Evolutionary conservation across 2,797 vertebrate genomes (phyloP).

Genomic region (Sebastes steindachneri): DNA sequence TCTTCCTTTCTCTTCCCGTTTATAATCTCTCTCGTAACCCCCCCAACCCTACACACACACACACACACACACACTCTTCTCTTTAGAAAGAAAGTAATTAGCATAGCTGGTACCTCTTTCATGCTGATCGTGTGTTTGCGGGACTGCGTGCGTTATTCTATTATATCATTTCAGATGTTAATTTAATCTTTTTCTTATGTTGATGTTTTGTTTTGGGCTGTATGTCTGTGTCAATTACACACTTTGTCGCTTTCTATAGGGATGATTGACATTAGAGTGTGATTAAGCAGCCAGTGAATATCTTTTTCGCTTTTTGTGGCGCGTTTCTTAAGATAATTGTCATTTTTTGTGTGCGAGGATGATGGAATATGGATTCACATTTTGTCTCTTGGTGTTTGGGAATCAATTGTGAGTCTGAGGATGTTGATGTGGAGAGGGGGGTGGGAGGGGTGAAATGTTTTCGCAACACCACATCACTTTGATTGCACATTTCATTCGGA

Average conservation of each 20-base stretch:
- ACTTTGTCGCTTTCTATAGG: slow-evolving; percentile 36
- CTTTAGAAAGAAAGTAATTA: slow-evolving; percentile 69
- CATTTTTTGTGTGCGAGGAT: slow-evolving; percentile 21
- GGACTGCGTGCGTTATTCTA: slow-evolving; percentile 39
- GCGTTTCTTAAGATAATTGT: slow-evolving; percentile 54
- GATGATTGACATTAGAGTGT: slow-evolving; percentile 60
- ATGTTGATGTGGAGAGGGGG: slow-evolving; percentile 36
- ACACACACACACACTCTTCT: neutral
- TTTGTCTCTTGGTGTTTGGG: slow-evolving; percentile 50
- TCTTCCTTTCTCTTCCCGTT: slow-evolving; percentile 31
- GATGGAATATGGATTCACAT: slow-evolving; percentile 50
- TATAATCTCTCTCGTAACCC: slow-evolving; percentile 10
- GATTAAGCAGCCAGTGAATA: slow-evolving; percentile 30
- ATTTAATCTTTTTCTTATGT: slow-evolving; percentile 56
- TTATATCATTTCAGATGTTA: slow-evolving; percentile 68
- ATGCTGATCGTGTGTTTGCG: slow-evolving; percentile 31
- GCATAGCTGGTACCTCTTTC: slow-evolving; percentile 65
- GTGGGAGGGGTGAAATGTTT: slow-evolving; percentile 41
- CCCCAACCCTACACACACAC: too few species aligned
- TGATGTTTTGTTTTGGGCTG: slow-evolving; percentile 55
- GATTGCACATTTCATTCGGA: slow-evolving; percentile 75
- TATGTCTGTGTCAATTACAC: slow-evolving; percentile 56
- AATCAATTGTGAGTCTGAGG: slow-evolving; percentile 51
- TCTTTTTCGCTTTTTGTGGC: slow-evolving; percentile 25
- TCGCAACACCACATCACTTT: slow-evolving; percentile 58